Evolutionary conservation across 1,140 invertebrate genomes (phyloP).

Genomic region (Leptopilina boulardi): DNA sequence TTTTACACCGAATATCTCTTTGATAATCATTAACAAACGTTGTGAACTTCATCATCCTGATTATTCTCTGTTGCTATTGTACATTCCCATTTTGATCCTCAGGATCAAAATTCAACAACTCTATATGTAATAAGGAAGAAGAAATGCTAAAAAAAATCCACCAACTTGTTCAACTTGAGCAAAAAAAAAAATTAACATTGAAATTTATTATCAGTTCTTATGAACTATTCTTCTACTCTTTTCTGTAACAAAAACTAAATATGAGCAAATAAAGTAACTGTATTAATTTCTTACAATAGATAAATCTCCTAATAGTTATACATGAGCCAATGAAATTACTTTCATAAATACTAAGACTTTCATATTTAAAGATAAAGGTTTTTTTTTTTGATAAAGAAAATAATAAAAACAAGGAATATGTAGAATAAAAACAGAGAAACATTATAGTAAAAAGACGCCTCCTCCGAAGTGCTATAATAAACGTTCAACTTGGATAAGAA

Average conservation of each 20-base stretch:
- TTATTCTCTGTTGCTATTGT: constrained; percentile 2
- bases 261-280: background rate
- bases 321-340: background rate
- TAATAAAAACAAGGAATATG: constrained; percentile 38
- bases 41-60: no score
- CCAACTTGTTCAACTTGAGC: constrained; percentile 1
- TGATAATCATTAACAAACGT: no score
- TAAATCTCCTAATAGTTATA: background rate
- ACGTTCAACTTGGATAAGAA: constrained; percentile 66
- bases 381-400: constrained; percentile 26
- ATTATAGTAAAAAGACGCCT: constrained; percentile 58
- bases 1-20: no score
- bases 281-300: background rate
- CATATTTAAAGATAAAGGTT: background rate
- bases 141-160: background rate
- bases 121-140: background rate
- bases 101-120: background rate
- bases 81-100: background rate
- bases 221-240: background rate
- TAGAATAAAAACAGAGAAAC: constrained; percentile 54
- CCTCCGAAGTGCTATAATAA: constrained; percentile 61
- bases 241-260: background rate
- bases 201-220: background rate
- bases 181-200: constrained; percentile 1
- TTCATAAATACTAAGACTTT: background rate